Base-by-base conservation (phyloP, 1,140 invertebrate species). In the Drosophila chauvacae region DNA sequence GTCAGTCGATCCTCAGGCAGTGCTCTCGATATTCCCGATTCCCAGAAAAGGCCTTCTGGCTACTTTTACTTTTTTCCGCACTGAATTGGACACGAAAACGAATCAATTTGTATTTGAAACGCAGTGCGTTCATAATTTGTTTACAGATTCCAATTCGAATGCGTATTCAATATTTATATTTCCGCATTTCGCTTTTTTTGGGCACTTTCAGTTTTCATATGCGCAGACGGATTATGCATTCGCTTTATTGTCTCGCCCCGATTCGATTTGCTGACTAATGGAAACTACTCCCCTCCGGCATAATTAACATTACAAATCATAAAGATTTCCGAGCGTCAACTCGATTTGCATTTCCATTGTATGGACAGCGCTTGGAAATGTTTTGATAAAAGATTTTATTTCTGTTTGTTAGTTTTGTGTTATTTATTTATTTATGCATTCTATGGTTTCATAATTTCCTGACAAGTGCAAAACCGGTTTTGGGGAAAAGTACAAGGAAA, bases 301-400 rank as follows among this genome's bases (percentile, higher is more conserved):
- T 88, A 84, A 88, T 90, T 90, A 88, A 84, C 85, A 90, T 90
- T 90, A 88, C 80, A 84, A 88, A 90, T 88, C 85, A 88, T 80
- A 83, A 84, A 82, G 79, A 65, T 60, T 80, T 71, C 37, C 61
- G 61, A 64, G 70, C 44, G 53, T 35, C 56, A 63, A 86, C 56
- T 62, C 50, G 61, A 85, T 85, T 85, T 85, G 81, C 81, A 85
- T 85, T 70, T 39, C 63, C 62, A 85, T 85, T 84, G 81, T 84
- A 18, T 33, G 53, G 18, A 63, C 9, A 62, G 33, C 30, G 33
- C 33, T 5, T 26, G 35, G 53, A 58, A 59, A 51, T 47, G 66
- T 73, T 30, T 60, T 68, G 42, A 69, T 64, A 64, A 79, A 69
- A 79, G 60, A 62, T 79, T 63, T 62, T 30, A 45, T 47, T 61